phyloP scores from a whole-genome alignment of 2,113 vertebrate species.

The Cervus canadensis region DNA sequence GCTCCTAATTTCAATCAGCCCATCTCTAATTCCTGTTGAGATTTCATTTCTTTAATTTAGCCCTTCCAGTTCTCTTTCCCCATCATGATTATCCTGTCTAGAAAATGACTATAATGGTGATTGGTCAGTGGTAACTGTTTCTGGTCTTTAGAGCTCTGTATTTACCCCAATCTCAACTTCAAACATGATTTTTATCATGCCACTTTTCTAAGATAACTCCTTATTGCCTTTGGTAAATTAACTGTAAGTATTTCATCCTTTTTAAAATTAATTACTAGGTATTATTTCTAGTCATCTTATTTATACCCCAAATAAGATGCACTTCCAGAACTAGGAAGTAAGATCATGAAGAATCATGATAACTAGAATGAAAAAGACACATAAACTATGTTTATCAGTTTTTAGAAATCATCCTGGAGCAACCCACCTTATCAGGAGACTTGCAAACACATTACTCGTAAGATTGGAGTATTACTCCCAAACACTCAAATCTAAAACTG shows the following conservation, averaged over 20 bases:
- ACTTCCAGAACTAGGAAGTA: background rate
- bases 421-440: background rate
- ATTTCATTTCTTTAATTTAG: background rate
- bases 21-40: background rate
- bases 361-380: background rate
- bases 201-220: background rate
- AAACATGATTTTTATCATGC: background rate
- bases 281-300: background rate
- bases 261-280: conserved; percentile 18
- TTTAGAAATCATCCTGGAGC: background rate
- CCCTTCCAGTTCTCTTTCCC: background rate
- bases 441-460: background rate
- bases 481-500: background rate
- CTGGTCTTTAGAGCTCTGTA: background rate
- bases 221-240: background rate
- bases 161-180: background rate
- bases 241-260: background rate
- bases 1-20: background rate
- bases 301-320: background rate
- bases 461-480: background rate
- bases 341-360: background rate
- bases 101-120: background rate
- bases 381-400: background rate
- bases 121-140: background rate
- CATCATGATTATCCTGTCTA: background rate